Percentiles rank a stretch among this genome's conserved stretches.
phyloP scores from a whole-genome alignment of 2,797 vertebrate genomes.

The Pangasius macronema region DNA sequence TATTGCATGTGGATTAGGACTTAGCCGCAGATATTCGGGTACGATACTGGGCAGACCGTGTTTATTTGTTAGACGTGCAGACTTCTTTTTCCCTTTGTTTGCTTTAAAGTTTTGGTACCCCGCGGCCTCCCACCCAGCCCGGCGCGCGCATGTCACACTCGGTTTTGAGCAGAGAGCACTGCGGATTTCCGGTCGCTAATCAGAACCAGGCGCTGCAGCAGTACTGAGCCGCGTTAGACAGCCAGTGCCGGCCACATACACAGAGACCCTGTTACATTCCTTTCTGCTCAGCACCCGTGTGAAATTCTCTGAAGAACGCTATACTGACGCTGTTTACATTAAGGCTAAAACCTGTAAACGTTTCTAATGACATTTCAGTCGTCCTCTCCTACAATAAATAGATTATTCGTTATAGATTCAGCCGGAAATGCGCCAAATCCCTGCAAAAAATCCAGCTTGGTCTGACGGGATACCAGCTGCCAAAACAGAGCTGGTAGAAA shows the following conservation, averaged over 20 bases:
- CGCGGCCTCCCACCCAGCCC: constrained; percentile 55
- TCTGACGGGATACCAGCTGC: background rate
- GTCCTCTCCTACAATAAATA: background rate
- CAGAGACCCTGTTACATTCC: constrained; percentile 31
- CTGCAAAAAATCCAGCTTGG: background rate
- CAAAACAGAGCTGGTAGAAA: constrained; percentile 2
- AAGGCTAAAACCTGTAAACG: background rate
- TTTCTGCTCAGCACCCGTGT: constrained; percentile 7
- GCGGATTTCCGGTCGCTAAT: constrained; percentile 86
- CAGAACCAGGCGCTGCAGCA: constrained; percentile 79
- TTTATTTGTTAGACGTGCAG: constrained; percentile 1
- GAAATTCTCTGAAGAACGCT: constrained; percentile 5
- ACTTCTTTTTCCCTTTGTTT: constrained; percentile 36
- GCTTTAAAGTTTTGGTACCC: constrained; percentile 44
- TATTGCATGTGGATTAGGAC: background rate
- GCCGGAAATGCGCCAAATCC: background rate
- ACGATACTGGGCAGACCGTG: background rate
- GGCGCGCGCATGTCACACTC: constrained; percentile 76
- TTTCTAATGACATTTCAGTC: constrained; percentile 1
- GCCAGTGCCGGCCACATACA: constrained; percentile 61
- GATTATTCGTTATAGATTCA: background rate
- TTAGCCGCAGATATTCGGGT: background rate
- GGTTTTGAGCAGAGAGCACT: constrained; percentile 84
- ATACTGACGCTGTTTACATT: background rate
- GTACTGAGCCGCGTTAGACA: constrained; percentile 75